These are phyloP conservation scores for Malurus elegans DNA, from an alignment of 2,113 vertebrate species.

Conservation along the genomic window DNA sequence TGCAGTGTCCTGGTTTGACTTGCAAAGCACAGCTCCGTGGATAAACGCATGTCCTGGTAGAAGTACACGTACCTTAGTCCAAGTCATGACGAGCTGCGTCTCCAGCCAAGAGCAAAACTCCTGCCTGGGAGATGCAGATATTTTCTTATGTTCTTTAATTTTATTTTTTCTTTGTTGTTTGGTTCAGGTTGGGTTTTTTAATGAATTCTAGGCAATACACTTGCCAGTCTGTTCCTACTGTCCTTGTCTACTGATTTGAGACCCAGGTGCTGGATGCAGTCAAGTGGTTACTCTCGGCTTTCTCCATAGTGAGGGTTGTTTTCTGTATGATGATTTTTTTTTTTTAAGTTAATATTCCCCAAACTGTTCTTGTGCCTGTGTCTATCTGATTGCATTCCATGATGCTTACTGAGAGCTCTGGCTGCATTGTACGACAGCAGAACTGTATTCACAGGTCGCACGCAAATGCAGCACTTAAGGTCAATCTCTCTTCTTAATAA, in stretches of 20 bases:
- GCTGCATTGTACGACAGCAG: conserved; percentile 38
- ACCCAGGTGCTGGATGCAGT: conserved; percentile 66
- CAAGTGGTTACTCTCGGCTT: conserved; percentile 60
- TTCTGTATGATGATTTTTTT: neutral
- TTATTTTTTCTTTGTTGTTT: neutral
- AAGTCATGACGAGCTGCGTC: neutral
- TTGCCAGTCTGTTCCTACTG: conserved; percentile 27
- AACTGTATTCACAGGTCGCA: conserved; percentile 24
- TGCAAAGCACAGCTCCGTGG: conserved; percentile 22
- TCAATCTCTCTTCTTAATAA: conserved; percentile 76
- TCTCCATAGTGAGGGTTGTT: conserved; percentile 19
- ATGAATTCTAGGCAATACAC: neutral
- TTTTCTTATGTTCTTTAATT: neutral
- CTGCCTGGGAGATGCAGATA: neutral
- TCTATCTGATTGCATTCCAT: conserved; percentile 62
- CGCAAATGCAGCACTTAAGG: conserved; percentile 61
- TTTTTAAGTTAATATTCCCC: conserved; percentile 36
- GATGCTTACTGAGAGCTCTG: conserved; percentile 64
- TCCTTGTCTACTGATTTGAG: conserved; percentile 58
- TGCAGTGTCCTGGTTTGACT: conserved; percentile 17
- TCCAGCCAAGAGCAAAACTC: conserved; percentile 43
- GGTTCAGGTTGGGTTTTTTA: conserved; percentile 25
- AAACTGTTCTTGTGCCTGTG: conserved; percentile 58
- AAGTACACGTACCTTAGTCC: neutral
- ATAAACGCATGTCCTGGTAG: neutral